phyloP scores from a whole-genome alignment of 2,797 vertebrate species.

The Alauda arvensis region DNA sequence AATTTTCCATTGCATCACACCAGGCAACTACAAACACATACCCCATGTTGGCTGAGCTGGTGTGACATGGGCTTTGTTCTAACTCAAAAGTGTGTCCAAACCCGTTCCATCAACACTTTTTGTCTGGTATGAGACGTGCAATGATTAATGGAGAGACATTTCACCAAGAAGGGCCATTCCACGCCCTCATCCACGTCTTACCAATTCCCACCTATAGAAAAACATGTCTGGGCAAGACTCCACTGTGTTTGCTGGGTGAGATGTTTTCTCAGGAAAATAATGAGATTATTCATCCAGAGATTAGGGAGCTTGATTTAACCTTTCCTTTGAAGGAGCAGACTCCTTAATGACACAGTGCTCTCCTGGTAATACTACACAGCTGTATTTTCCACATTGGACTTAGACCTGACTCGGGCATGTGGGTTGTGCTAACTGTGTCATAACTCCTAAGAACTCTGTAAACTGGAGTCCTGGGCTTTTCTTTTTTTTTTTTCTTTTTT shows the following conservation, averaged over 20 bases:
- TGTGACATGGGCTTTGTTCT: neutral
- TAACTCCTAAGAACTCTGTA: neutral
- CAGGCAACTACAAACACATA: neutral
- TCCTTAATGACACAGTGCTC: neutral
- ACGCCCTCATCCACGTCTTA: neutral
- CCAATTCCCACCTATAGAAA: conserved; percentile 16
- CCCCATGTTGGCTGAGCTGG: neutral
- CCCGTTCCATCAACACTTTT: conserved; percentile 39
- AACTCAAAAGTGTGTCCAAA: conserved; percentile 5
- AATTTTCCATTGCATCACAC: conserved; percentile 39
- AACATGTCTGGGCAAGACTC: conserved; percentile 25
- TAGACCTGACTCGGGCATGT: neutral
- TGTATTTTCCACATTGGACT: neutral
- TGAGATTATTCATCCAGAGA: conserved; percentile 42
- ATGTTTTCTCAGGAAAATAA: conserved; percentile 42
- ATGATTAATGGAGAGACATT: conserved; percentile 26
- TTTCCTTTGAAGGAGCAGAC: conserved; percentile 5
- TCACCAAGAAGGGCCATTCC: neutral
- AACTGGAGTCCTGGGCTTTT: neutral
- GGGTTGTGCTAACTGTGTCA: neutral
- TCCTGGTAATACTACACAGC: neutral
- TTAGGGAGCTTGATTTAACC: conserved; percentile 19
- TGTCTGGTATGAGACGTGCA: neutral
- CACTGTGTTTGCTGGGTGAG: neutral
- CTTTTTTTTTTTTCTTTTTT: neutral